These are phyloP conservation scores for Pseudomugil gertrudae DNA, from an alignment of 2,797 vertebrate genomes.

Conservation along the genomic window DNA sequence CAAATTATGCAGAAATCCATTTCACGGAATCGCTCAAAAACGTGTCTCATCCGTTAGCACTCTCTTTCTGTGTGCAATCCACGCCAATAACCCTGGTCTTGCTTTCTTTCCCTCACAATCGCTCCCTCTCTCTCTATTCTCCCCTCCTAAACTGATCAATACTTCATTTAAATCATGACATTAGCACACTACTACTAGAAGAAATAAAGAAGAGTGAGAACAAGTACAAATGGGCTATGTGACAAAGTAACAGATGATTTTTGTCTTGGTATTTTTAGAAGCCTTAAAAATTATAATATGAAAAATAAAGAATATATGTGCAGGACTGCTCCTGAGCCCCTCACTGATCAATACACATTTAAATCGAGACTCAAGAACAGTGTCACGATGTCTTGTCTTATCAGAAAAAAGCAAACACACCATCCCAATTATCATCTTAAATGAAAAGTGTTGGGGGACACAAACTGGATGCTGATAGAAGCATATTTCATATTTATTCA, in stretches of 20 bases:
- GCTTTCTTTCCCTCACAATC: conserved; percentile 88
- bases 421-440: conserved; percentile 76
- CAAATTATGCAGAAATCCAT: conserved; percentile 76
- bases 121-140: conserved; percentile 88
- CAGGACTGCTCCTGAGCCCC: conserved; percentile 65
- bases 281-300: conserved; percentile 55
- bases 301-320: conserved; percentile 72
- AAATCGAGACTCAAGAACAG: conserved; percentile 75
- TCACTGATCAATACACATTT: conserved; percentile 85
- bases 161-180: conserved; percentile 92
- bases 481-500: conserved; percentile 81
- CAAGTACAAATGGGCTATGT: conserved; percentile 66
- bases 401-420: conserved; percentile 79
- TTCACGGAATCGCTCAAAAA: conserved; percentile 76
- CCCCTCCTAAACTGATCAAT: conserved; percentile 91
- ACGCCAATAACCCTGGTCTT: conserved; percentile 86
- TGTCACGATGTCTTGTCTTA: conserved; percentile 72
- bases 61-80: conserved; percentile 86
- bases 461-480: conserved; percentile 70
- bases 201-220: conserved; percentile 51
- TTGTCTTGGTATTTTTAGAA: conserved; percentile 39
- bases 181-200: conserved; percentile 84
- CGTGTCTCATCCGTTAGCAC: conserved; percentile 81
- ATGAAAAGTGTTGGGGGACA: conserved; percentile 68
- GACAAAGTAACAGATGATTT: conserved; percentile 42